Conservation (phyloP, 2,888 invertebrate genomes). For the Sclerodermus sp. region DNA sequence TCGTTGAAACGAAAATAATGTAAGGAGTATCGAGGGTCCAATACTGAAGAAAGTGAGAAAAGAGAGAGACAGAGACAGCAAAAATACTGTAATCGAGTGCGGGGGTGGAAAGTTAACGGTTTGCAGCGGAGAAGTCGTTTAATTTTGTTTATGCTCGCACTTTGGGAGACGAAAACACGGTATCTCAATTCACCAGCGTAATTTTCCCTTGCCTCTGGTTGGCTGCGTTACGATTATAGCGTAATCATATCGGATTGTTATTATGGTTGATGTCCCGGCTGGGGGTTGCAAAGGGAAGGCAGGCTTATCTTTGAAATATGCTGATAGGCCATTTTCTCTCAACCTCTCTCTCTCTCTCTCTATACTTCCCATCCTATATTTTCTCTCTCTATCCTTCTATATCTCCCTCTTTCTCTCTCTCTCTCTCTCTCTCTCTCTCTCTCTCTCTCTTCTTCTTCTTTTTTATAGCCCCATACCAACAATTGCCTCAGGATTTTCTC, state of each 20-base stretch:
- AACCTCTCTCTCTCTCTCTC: not conserved
- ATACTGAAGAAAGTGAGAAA: too few species aligned
- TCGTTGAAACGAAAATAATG: too few species aligned
- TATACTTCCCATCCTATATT: not conserved
- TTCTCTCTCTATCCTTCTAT: not conserved
- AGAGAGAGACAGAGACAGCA: too few species aligned
- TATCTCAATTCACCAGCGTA: conserved; percentile 57
- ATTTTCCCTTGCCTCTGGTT: conserved; percentile 40
- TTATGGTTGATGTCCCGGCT: conserved; percentile 55
- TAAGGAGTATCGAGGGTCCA: too few species aligned
- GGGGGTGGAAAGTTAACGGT: not conserved
- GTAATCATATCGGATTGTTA: conserved; percentile 59
- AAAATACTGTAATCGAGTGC: too few species aligned
- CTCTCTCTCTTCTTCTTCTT: conserved; percentile 2
- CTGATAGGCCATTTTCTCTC: conserved; percentile 48
- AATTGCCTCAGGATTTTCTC: not conserved
- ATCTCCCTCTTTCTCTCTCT: conserved; percentile 8
- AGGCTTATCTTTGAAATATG: conserved; percentile 58
- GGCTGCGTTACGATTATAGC: conserved; percentile 54
- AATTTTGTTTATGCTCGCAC: conserved; percentile 56
- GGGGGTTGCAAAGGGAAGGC: conserved; percentile 38
- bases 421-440: not conserved
- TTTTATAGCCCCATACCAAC: too few species aligned
- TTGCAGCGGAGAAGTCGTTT: conserved; percentile 39
- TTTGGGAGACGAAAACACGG: conserved; percentile 56